These are phyloP conservation scores for Virgularia gustaviana DNA, from an alignment of 92 coral and sea anemone species.

Conservation along the genomic window DNA sequence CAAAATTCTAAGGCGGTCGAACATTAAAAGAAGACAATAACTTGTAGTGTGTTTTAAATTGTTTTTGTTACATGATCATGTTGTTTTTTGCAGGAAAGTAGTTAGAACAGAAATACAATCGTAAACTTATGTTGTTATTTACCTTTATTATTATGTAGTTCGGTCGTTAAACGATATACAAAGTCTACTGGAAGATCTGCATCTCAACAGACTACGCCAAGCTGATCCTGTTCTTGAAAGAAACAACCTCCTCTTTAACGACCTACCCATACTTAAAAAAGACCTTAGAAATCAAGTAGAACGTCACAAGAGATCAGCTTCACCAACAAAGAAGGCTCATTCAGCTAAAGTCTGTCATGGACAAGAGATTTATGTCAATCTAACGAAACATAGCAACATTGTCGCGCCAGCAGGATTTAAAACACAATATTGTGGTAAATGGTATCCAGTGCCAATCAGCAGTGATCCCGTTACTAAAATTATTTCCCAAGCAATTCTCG, in stretches of 20 bases:
- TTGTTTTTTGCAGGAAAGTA: not conserved
- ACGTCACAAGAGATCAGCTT: not conserved
- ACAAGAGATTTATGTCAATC: conserved; percentile 16
- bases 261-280: too few species aligned
- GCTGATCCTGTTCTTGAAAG: not conserved
- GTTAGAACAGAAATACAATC: not conserved
- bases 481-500: conserved; percentile 22
- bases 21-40: not conserved
- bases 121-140: not conserved
- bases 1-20: too few species aligned
- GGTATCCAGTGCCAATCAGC: conserved; percentile 17
- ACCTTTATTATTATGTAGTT: too few species aligned
- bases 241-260: too few species aligned
- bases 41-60: not conserved
- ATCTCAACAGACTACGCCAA: conserved; percentile 16
- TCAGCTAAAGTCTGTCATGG: conserved; percentile 1
- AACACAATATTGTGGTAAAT: conserved; percentile 20
- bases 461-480: conserved; percentile 22
- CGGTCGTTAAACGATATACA: not conserved
- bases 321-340: not conserved
- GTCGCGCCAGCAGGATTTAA: conserved; percentile 21
- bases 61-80: too few species aligned
- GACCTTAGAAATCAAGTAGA: conserved; percentile 3
- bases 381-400: conserved; percentile 13
- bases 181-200: not conserved